Percentiles rank a stretch among this genome's conserved stretches.
Evolutionary conservation across 2,113 vertebrate genomes (phyloP).

Genomic region (Oncorhynchus keta): DNA sequence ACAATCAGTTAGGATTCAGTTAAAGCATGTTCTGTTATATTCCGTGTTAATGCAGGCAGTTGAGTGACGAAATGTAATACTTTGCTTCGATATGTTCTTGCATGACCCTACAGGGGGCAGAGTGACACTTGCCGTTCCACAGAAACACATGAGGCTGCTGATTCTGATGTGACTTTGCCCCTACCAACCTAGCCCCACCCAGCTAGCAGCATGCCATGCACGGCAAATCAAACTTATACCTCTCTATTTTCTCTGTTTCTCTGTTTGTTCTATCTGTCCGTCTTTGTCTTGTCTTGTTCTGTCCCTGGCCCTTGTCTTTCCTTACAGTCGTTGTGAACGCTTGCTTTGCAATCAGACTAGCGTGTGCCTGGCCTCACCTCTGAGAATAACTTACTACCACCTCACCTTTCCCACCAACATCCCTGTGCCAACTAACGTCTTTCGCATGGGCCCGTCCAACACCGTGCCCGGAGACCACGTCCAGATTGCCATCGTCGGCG

Average conservation of each 20-base stretch:
- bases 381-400: constrained; percentile 98
- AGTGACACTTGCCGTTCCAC: constrained; percentile 34
- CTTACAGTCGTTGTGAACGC: constrained; percentile 97
- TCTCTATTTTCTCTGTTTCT: constrained; percentile 36
- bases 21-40: constrained; percentile 55
- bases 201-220: constrained; percentile 67
- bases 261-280: constrained; percentile 55
- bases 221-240: constrained; percentile 61
- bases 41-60: constrained; percentile 10
- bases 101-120: constrained; percentile 57
- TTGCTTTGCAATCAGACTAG: constrained; percentile 95
- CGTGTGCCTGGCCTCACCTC: constrained; percentile 92
- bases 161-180: constrained; percentile 30
- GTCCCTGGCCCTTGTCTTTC: constrained; percentile 49
- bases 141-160: constrained; percentile 27
- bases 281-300: constrained; percentile 43
- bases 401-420: constrained; percentile 98
- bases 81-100: constrained; percentile 39
- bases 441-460: constrained; percentile 95
- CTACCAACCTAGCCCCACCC: background rate
- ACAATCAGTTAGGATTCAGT: constrained; percentile 29
- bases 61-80: constrained; percentile 21
- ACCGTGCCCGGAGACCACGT: constrained; percentile 84
- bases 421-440: constrained; percentile 89
- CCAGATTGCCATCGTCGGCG: constrained; percentile 85